phyloP scores from a whole-genome alignment of 2,888 invertebrate species.

The Cacoxenus indagator region DNA sequence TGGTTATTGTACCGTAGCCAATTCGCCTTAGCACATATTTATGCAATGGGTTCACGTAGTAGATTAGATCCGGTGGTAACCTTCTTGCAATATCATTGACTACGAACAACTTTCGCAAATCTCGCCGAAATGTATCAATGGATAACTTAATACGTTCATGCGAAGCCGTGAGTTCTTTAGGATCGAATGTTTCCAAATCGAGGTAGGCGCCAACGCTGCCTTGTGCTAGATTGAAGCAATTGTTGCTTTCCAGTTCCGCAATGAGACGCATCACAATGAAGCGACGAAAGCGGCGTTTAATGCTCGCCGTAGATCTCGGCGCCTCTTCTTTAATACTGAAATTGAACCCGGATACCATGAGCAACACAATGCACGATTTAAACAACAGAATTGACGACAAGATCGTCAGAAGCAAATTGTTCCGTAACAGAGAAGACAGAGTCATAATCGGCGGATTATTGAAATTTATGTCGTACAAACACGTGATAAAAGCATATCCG shows the following conservation, averaged over 20 bases:
- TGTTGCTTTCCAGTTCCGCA: slow-evolving; percentile 53
- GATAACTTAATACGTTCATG: slow-evolving; percentile 49
- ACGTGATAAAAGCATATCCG: neutral
- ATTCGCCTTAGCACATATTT: slow-evolving; percentile 39
- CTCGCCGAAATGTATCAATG: slow-evolving; percentile 62
- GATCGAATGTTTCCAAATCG: neutral
- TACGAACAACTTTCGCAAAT: slow-evolving; percentile 58
- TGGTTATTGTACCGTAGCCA: slow-evolving; percentile 34
- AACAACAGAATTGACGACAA: neutral
- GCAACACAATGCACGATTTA: slow-evolving; percentile 37
- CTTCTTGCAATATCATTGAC: slow-evolving; percentile 51
- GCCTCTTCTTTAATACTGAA: neutral
- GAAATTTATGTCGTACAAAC: neutral
- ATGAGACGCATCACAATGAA: slow-evolving; percentile 64
- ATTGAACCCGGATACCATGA: slow-evolving; percentile 33
- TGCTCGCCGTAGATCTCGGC: slow-evolving; percentile 35
- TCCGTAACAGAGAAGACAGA: neutral
- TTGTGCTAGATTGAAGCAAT: slow-evolving; percentile 38
- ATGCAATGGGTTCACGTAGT: slow-evolving; percentile 45
- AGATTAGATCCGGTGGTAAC: slow-evolving; percentile 53
- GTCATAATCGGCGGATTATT: neutral
- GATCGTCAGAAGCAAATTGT: neutral
- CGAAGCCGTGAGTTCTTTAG: slow-evolving; percentile 45
- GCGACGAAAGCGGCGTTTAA: slow-evolving; percentile 62
- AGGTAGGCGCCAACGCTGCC: neutral